phyloP scores from a whole-genome alignment of 2,113 vertebrate species.

The Eolophus roseicapilla region DNA sequence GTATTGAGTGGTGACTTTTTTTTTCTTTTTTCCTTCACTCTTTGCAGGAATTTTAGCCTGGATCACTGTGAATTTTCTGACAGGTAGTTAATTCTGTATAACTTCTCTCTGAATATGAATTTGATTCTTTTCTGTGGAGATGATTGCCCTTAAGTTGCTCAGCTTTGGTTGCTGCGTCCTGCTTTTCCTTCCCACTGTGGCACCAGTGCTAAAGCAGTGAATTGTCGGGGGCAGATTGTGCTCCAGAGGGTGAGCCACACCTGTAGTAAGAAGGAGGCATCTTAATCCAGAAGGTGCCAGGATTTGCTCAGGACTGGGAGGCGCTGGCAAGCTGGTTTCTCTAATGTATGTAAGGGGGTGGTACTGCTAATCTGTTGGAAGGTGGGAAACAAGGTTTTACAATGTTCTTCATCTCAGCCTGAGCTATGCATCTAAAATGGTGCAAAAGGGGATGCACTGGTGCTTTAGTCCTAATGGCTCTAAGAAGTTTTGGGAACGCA shows the following conservation, averaged over 20 bases:
- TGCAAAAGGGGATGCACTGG: neutral
- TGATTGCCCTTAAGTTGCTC: neutral
- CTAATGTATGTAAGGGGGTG: rapidly evolving
- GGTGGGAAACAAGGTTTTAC: neutral
- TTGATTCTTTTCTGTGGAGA: neutral
- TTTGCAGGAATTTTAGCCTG: slow-evolving; percentile 92
- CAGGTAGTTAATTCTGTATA: slow-evolving; percentile 81
- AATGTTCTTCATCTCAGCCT: neutral
- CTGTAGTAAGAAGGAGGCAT: neutral
- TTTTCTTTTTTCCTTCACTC: slow-evolving; percentile 5
- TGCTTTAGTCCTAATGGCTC: neutral
- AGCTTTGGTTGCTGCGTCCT: neutral
- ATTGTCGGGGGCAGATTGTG: neutral
- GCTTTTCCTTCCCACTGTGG: neutral
- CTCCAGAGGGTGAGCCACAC: neutral
- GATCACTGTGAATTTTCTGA: slow-evolving; percentile 98
- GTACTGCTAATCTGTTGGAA: neutral
- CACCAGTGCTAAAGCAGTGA: neutral
- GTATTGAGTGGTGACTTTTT: neutral
- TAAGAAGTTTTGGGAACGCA: neutral
- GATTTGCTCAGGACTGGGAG: neutral
- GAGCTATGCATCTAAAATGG: neutral
- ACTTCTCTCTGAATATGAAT: neutral
- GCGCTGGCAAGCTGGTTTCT: neutral
- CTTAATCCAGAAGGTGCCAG: neutral